Evolutionary conservation across 2,888 invertebrate species (phyloP), one percentile per base, ranked within the genome.

Genomic region (Heliconius cydno): DNA sequence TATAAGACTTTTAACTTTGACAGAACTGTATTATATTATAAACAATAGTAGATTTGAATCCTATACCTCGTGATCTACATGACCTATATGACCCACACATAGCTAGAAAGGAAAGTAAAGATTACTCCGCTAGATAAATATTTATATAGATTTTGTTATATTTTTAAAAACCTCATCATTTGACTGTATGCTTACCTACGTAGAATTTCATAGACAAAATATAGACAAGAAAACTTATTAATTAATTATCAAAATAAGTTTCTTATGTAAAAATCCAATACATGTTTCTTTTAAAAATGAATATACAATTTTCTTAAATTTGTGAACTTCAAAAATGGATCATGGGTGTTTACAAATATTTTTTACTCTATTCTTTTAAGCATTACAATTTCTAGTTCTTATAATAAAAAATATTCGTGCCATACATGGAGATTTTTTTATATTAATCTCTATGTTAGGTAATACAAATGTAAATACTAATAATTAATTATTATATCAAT

Each of bases 71-170:
- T 85, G 87, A 87, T 87, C 85, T 85, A 83, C 80, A 46, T 84
- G 86, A 89, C 88, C 88, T 86, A 72, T 86, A 72, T 85, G 88
- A 89, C 88, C 89, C 83, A 79, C 76, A 83, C 82, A 84, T 84
- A 81, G 83, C 80, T 83, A 84, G 84, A 83, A 80, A 76, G 70
- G 74, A 15, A 38, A 65, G 57, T 46, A 25, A 77, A 80, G 77
- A 71, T 74, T 82, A 79, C 76, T 80, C 82, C 78, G 70, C 80
- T 76, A 66, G 77, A 79, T 82, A 76, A 25, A 79, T 81, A 73
- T 74, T n/a, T 30, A 30, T 57, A 52, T 52, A 25, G 41, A 22
- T 60, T 63, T 65, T 65, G n/a, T 25, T 60, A n/a, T 25, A 57
- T 22, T 34, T 19, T 7, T 10, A 60, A n/a, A 19, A 10, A 15